phyloP scores from a whole-genome alignment of 2,113 vertebrate species.

The Aythya baeri region DNA sequence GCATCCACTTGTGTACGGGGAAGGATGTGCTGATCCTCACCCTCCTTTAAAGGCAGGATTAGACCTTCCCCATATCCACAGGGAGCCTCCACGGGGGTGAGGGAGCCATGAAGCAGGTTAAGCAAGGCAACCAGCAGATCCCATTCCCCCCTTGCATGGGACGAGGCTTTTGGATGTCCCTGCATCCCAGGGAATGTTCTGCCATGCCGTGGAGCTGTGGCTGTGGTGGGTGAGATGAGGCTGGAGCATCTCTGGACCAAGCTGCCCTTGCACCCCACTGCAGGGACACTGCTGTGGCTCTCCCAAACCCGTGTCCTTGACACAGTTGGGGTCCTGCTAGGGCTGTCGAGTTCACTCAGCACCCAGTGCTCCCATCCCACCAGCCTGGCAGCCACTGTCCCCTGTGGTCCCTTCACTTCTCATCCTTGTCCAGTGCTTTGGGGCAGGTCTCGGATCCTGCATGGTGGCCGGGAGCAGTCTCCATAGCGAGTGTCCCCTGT shows the following conservation, averaged over 20 bases:
- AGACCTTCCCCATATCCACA: neutral
- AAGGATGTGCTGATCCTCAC: neutral
- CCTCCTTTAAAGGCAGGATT: neutral
- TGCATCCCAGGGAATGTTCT: neutral
- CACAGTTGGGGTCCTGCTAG: neutral
- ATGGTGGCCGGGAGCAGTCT: neutral
- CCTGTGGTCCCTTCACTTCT: neutral
- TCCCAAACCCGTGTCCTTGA: neutral
- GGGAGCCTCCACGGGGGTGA: neutral
- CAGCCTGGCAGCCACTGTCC: neutral
- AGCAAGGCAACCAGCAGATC: neutral
- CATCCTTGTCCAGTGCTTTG: neutral
- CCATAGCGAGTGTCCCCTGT: neutral
- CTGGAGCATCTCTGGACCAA: neutral
- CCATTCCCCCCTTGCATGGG: neutral
- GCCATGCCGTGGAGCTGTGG: neutral
- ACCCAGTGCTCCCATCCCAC: neutral
- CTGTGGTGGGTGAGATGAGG: rapidly evolving
- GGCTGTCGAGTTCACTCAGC: neutral
- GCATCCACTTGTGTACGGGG: neutral
- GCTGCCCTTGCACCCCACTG: rapidly evolving
- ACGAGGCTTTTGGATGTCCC: neutral
- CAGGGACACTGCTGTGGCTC: neutral
- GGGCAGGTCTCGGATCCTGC: neutral
- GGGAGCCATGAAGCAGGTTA: neutral